Percentiles rank a stretch among this genome's conserved stretches.
Evolutionary conservation across 2,888 invertebrate species (phyloP).

Genomic region (Dascillus cervinus): DNA sequence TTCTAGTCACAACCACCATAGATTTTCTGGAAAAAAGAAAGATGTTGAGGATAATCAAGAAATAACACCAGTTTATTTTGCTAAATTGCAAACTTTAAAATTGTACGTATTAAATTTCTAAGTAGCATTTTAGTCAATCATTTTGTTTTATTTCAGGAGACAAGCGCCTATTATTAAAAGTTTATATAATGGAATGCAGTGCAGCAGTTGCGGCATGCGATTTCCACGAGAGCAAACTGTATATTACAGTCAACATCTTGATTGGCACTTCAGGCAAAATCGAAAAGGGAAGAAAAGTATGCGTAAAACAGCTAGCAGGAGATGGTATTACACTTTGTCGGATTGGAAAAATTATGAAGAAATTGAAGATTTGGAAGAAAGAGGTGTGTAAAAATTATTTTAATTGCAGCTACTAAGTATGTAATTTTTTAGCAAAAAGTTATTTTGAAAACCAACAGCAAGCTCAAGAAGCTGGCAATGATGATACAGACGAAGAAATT

Average conservation of each 20-base stretch:
- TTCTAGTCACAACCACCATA: slow-evolving; percentile 1
- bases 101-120: no score
- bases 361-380: slow-evolving; percentile 83
- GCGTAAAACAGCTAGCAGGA: slow-evolving; percentile 72
- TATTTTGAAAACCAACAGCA: slow-evolving; percentile 67
- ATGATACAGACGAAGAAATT: slow-evolving; percentile 52
- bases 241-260: slow-evolving; percentile 90
- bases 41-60: slow-evolving; percentile 19
- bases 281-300: slow-evolving; percentile 78
- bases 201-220: slow-evolving; percentile 91
- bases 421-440: slow-evolving; percentile 83
- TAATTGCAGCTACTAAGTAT: slow-evolving; percentile 2
- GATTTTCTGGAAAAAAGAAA: slow-evolving; percentile 3
- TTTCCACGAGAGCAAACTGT: slow-evolving; percentile 86
- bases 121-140: no score
- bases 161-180: slow-evolving; percentile 62
- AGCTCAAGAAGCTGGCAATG: slow-evolving; percentile 50
- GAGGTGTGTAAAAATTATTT: slow-evolving; percentile 47
- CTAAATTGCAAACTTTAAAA: slow-evolving; percentile 65
- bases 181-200: slow-evolving; percentile 89
- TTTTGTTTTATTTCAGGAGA: slow-evolving; percentile 45
- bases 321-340: slow-evolving; percentile 83
- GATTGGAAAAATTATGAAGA: slow-evolving; percentile 96
- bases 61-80: slow-evolving; percentile 58
- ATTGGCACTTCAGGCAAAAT: slow-evolving; percentile 98